phyloP scores from a whole-genome alignment of 2,113 vertebrate genomes.

The Ptilonorhynchus violaceus region DNA sequence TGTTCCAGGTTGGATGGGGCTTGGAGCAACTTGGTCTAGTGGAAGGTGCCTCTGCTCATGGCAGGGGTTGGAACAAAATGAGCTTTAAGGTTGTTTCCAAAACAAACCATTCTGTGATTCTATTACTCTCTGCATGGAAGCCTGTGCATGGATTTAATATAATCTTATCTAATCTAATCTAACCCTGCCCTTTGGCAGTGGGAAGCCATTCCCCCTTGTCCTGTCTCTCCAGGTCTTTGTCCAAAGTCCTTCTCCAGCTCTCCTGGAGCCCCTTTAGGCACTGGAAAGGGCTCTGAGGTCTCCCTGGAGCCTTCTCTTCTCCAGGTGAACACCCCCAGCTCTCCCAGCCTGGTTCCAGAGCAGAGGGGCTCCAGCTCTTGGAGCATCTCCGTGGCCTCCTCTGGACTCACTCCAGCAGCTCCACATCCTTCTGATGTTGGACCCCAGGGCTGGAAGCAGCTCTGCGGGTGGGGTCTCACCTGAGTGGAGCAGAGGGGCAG shows the following conservation, averaged over 20 bases:
- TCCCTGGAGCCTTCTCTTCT: background rate
- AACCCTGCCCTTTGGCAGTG: background rate
- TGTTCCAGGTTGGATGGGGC: background rate
- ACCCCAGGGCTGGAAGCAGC: background rate
- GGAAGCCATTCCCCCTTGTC: background rate
- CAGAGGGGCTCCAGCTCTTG: background rate
- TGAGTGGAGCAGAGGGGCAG: background rate
- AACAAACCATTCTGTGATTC: background rate
- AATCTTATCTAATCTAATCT: background rate
- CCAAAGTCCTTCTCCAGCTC: background rate
- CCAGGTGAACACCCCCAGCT: background rate
- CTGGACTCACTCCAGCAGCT: background rate
- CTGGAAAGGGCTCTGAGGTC: rapidly evolving
- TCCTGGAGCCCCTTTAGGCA: background rate
- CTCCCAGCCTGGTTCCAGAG: background rate
- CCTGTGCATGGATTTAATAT: background rate
- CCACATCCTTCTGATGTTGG: background rate
- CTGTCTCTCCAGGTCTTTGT: background rate
- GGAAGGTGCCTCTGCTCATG: background rate
- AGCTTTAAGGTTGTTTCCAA: background rate
- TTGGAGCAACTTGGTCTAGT: background rate
- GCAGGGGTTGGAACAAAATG: background rate
- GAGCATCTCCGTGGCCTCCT: background rate
- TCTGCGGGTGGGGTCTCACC: background rate
- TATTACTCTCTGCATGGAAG: background rate